Evolutionary conservation across 2,888 invertebrate species (phyloP).

Genomic region (Holacanthella duospinosa): DNA sequence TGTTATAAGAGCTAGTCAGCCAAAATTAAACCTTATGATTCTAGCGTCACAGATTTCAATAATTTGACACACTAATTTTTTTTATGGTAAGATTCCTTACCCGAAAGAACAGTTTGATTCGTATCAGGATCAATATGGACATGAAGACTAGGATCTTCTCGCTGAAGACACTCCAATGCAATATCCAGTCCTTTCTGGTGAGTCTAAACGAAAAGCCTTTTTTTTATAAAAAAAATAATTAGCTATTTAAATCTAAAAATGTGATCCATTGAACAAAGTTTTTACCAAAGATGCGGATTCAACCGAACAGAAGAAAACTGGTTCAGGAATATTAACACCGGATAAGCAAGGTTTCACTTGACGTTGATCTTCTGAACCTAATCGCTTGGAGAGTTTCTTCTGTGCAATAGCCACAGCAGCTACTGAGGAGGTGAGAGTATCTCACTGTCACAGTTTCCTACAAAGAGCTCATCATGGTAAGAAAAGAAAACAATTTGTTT

Average conservation of each 20-base stretch:
- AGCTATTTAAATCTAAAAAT: not conserved
- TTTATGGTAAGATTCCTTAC: conserved; percentile 42
- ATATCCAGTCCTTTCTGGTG: conserved; percentile 64
- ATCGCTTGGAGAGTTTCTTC: conserved; percentile 42
- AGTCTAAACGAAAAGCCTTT: conserved; percentile 44
- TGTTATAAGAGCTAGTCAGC: too few relatives aligned
- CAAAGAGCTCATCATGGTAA: not conserved
- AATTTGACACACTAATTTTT: too few relatives aligned
- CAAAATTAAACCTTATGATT: too few relatives aligned
- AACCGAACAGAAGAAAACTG: conserved; percentile 93
- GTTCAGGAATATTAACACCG: conserved; percentile 70
- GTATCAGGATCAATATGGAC: conserved; percentile 65
- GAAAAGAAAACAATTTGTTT: too few relatives aligned
- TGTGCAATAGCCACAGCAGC: conserved; percentile 52
- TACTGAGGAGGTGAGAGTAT: conserved; percentile 56
- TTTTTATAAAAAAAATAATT: not conserved
- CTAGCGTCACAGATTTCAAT: too few relatives aligned
- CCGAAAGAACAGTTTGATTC: conserved; percentile 74
- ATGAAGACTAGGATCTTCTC: conserved; percentile 83
- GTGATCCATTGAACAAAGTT: conserved; percentile 9
- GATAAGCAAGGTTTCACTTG: conserved; percentile 39
- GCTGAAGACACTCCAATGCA: conserved; percentile 65
- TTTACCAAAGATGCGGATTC: conserved; percentile 65
- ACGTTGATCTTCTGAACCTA: conserved; percentile 39
- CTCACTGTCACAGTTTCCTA: conserved; percentile 56